Conservation (phyloP, 2,888 invertebrate species). For the Meghimatium bilineatum region DNA sequence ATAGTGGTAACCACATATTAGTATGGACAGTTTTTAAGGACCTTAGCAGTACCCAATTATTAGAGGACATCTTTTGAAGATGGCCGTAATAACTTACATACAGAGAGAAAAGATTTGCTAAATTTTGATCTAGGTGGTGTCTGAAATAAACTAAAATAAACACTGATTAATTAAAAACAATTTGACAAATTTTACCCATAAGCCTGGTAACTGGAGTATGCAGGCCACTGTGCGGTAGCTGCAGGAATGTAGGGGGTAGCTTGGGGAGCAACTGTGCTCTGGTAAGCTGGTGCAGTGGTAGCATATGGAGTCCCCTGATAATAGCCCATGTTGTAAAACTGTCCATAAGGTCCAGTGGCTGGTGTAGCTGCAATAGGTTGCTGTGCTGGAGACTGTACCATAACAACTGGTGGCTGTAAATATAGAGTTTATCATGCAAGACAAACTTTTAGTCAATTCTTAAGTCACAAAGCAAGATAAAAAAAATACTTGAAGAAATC, state of each 20-base stretch:
- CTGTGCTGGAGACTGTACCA: slow-evolving; percentile 51
- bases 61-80: no score
- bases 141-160: no score
- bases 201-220: slow-evolving; percentile 52
- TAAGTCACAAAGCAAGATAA: no score
- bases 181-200: slow-evolving; percentile 33
- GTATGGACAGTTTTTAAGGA: no score
- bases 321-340: slow-evolving; percentile 69
- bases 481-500: background rate
- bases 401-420: slow-evolving; percentile 35
- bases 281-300: slow-evolving; percentile 46
- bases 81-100: no score
- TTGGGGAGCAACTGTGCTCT: slow-evolving; percentile 48
- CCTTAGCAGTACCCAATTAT: no score
- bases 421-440: background rate
- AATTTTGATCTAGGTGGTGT: no score
- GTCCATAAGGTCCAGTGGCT: slow-evolving; percentile 54
- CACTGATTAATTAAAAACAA: no score
- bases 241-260: slow-evolving; percentile 56
- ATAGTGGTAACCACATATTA: no score
- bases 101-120: no score
- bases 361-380: slow-evolving; percentile 56
- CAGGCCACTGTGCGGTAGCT: slow-evolving; percentile 50
- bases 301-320: slow-evolving; percentile 57
- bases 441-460: background rate